These are phyloP conservation scores for Lutjanus erythropterus DNA, from an alignment of 2,113 vertebrate species.

Conservation along the genomic window DNA sequence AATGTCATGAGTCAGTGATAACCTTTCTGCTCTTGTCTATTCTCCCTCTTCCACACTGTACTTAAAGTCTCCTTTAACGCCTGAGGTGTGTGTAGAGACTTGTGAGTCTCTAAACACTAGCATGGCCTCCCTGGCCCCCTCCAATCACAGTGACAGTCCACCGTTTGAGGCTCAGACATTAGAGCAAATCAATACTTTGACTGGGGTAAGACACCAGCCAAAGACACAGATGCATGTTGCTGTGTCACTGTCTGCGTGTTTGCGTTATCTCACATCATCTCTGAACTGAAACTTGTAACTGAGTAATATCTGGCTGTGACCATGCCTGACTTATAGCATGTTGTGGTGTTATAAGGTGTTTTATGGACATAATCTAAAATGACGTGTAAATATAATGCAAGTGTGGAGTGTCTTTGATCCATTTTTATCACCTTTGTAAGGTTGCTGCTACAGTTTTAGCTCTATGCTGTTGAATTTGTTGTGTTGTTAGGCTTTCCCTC, in stretches of 20 bases:
- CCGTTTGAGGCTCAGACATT: conserved; percentile 45
- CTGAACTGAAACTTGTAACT: conserved; percentile 12
- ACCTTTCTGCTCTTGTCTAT: conserved; percentile 44
- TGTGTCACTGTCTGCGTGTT: conserved; percentile 41
- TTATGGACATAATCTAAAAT: conserved; percentile 12
- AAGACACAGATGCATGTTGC: conserved; percentile 42
- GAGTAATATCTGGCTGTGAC: not conserved
- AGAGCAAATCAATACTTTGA: conserved; percentile 70
- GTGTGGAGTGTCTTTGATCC: not conserved
- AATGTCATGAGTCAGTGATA: conserved; percentile 7
- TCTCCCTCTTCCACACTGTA: conserved; percentile 20
- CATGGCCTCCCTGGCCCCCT: conserved; percentile 68
- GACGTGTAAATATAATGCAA: not conserved
- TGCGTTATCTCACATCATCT: conserved; percentile 4
- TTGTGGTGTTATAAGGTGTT: conserved; percentile 23
- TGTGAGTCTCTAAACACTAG: conserved; percentile 78
- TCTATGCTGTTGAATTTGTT: conserved; percentile 34
- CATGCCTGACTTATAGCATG: not conserved
- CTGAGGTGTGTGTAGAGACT: conserved; percentile 63
- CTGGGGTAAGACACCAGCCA: conserved; percentile 74
- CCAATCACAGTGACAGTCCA: conserved; percentile 66
- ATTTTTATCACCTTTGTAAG: not conserved
- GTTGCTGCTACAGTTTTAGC: conserved; percentile 20
- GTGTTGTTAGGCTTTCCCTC: conserved; percentile 48
- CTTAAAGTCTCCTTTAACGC: conserved; percentile 60